These are phyloP conservation scores for Tineola bisselliella DNA, from an alignment of 2,888 invertebrate species.

Conservation along the genomic window DNA sequence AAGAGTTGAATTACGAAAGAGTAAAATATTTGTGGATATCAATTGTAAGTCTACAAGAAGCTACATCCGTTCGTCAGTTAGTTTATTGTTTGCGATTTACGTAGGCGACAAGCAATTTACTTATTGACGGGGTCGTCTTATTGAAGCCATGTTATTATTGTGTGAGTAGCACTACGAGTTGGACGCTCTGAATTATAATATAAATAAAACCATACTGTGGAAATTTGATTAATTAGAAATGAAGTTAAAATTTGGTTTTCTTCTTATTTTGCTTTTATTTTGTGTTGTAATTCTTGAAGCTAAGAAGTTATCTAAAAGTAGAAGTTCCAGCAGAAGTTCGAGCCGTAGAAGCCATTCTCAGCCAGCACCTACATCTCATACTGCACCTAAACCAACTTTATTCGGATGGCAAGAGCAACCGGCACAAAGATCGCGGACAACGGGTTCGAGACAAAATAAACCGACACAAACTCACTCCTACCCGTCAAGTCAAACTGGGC, in stretches of 20 bases:
- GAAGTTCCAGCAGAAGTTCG: conserved; percentile 39
- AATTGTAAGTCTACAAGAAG: too few relatives aligned
- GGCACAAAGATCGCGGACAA: conserved; percentile 32
- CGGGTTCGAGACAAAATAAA: conserved; percentile 32
- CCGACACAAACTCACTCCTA: conserved; percentile 23
- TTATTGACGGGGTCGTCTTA: not conserved
- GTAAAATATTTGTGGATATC: not conserved
- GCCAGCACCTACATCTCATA: conserved; percentile 39
- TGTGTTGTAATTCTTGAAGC: not conserved
- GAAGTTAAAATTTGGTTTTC: conserved; percentile 31
- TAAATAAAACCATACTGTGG: too few relatives aligned
- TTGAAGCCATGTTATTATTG: not conserved
- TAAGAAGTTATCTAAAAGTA: conserved; percentile 39
- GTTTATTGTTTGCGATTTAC: not conserved
- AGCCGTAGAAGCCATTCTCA: conserved; percentile 41
- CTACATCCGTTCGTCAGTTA: conserved; percentile 11
- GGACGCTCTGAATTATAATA: not conserved
- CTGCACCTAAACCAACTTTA: conserved; percentile 35
- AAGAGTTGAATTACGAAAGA: too few relatives aligned
- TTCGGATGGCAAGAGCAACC: conserved; percentile 55
- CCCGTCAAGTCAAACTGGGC: conserved; percentile 23
- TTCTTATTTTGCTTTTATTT: not conserved
- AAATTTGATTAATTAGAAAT: not conserved
- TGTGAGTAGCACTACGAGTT: not conserved
- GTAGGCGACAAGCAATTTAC: conserved; percentile 10